Evolutionary conservation across 2,797 vertebrate species (phyloP), one percentile per base, ranked within the genome.

Genomic region (Cebuella pygmaea): DNA sequence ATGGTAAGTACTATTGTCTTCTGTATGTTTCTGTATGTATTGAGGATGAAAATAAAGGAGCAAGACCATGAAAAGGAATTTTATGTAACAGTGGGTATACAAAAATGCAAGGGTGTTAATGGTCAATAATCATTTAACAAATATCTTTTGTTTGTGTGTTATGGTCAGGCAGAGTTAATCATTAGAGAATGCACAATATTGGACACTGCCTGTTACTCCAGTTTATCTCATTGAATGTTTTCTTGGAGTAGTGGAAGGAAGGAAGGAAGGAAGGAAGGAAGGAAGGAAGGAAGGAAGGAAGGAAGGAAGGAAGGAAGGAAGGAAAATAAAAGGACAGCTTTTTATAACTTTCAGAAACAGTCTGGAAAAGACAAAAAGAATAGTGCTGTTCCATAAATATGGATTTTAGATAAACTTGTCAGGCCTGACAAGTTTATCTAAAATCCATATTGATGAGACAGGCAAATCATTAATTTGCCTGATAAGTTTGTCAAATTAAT

Each of bases 41-140:
- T 52, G 30, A 93, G 22, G 26, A 48, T 59, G 22, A 96, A 91
- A 85, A 46, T 64, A 67, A 78, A 7, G 17, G 46, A 82, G 39
- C 10, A 52, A 76, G 15, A 41, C 83, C 8, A 74, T 67, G 4
- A 14, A 46, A 91, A 85, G 61, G 24, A 5, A 3, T 80, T 44
- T 67, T 74, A 70, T 86, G 36, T 55, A 95, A 61, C 2, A 81
- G 30, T 86, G 82, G 55, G 19, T 59, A 92, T 3, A 55, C 55
- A 93, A 76, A 44, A 81, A 76, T 88, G 2, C 1, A 76, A 83
- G 13, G 7, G 55, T 1, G 12, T 59, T 64, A 57, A 44, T 61
- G 22, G 17, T 81, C 33, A 90, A 81, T 14, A 80, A 41, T 98
- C 14, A 93, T 78, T 90, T 55, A 94, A 86, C 41, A 79, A 64